Conservation (phyloP, 2,113 vertebrate genomes). For the Anser cygnoides region DNA sequence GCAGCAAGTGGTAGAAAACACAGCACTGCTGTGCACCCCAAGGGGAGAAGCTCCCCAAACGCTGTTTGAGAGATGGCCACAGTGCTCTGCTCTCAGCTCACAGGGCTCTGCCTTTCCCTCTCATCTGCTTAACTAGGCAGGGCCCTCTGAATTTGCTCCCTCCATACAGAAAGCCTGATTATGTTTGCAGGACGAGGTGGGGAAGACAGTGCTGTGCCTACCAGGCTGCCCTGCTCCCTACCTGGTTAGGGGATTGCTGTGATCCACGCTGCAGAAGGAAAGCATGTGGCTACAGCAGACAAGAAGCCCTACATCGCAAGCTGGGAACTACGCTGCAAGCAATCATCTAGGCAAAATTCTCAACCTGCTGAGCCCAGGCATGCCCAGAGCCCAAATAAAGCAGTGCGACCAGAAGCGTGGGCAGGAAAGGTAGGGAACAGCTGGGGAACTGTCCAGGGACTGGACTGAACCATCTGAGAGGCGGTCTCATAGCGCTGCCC, state of each 20-base stretch:
- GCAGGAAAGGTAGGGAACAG: constrained; percentile 12
- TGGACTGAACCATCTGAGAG: background rate
- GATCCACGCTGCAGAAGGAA: background rate
- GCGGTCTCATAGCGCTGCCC: background rate
- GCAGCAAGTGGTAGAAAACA: background rate
- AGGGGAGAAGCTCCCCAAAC: background rate
- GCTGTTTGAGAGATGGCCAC: background rate
- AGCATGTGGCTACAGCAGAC: background rate
- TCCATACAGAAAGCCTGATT: background rate
- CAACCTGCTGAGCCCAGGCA: background rate
- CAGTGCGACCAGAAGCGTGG: background rate
- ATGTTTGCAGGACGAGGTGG: background rate
- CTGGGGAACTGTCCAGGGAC: background rate
- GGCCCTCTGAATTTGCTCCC: background rate
- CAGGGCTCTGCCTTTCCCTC: background rate
- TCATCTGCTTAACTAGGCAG: background rate
- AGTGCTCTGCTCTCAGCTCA: background rate
- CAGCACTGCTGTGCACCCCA: background rate
- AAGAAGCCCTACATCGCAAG: background rate
- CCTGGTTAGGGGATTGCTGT: background rate
- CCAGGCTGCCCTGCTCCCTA: background rate
- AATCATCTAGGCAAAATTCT: background rate
- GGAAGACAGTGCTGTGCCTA: background rate
- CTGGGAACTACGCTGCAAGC: background rate
- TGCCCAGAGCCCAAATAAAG: constrained; percentile 22